A percentile compares a stretch with the other conserved stretches of the same genome.
These are phyloP conservation scores for Andrena hattorfiana DNA, from an alignment of 2,888 invertebrate genomes.

Conservation along the genomic window DNA sequence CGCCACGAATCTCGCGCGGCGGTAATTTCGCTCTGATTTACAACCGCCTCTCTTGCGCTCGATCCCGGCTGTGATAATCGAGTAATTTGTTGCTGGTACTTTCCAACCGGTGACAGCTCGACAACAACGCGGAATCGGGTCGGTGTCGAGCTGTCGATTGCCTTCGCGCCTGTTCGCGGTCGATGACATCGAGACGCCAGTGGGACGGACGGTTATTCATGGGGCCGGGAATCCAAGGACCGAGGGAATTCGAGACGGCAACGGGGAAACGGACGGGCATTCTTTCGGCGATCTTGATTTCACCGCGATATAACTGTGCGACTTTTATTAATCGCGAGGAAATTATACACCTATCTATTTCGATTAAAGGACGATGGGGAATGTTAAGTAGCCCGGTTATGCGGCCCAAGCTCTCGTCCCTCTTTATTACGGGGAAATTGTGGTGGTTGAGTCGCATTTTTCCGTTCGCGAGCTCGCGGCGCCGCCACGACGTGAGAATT, in stretches of 20 bases:
- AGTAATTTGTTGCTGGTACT: slow-evolving; percentile 50
- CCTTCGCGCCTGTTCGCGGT: not conserved
- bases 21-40: slow-evolving; percentile 31
- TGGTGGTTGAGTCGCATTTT: slow-evolving; percentile 40
- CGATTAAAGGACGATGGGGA: slow-evolving; percentile 5
- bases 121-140: slow-evolving; percentile 18
- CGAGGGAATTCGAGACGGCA: not conserved
- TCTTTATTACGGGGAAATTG: slow-evolving; percentile 35
- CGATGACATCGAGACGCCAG: slow-evolving; percentile 3
- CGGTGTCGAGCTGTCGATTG: not conserved
- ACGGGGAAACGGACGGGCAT: not conserved
- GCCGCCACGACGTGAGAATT: slow-evolving; percentile 46
- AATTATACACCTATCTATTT: slow-evolving; percentile 25
- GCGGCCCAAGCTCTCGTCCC: not conserved
- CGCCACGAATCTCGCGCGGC: not conserved
- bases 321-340: slow-evolving; percentile 10
- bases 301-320: not conserved
- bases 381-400: slow-evolving; percentile 24
- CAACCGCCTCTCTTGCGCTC: not conserved
- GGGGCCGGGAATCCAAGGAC: not conserved
- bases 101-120: slow-evolving; percentile 22
- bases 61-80: slow-evolving; percentile 25
- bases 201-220: not conserved
- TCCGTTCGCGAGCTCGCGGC: slow-evolving; percentile 15
- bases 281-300: too few relatives aligned